phyloP scores from a whole-genome alignment of 92 coral and sea anemone genomes.

The Porites lobata region DNA sequence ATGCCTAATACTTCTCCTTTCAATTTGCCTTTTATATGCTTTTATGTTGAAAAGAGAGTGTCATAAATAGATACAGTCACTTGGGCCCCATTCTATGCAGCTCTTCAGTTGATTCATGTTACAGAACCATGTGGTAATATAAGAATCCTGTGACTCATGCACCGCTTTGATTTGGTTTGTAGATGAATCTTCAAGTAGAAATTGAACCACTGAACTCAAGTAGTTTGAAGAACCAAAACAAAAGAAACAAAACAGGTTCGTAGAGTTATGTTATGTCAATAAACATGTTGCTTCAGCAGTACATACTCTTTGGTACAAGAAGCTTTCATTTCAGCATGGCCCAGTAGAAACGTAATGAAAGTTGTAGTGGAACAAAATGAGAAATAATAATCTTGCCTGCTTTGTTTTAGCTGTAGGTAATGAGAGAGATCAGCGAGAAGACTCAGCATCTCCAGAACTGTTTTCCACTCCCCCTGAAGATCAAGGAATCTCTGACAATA shows the following conservation, averaged over 20 bases:
- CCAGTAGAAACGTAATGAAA: neutral
- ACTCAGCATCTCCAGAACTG: conserved; percentile 35
- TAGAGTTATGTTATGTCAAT: neutral
- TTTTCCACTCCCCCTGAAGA: conserved; percentile 40
- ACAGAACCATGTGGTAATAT: too few species aligned
- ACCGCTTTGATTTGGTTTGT: neutral
- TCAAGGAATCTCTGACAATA: neutral
- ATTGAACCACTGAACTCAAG: conserved; percentile 26
- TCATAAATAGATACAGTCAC: too few species aligned
- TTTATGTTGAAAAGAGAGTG: too few species aligned
- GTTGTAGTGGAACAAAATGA: neutral
- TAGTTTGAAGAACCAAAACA: neutral
- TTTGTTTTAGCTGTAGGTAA: neutral
- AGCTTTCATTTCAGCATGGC: too few species aligned
- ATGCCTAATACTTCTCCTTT: too few species aligned
- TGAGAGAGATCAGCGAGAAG: conserved; percentile 27
- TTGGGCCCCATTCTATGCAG: too few species aligned
- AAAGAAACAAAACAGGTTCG: conserved; percentile 16
- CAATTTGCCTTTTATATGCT: too few species aligned
- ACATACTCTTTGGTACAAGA: too few species aligned
- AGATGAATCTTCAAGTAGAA: conserved; percentile 38
- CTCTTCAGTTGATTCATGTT: too few species aligned
- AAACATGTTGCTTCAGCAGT: too few species aligned
- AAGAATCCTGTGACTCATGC: too few species aligned
- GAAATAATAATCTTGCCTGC: neutral